These are phyloP conservation scores for Physella acuta DNA, from an alignment of 1,140 invertebrate genomes.

Conservation along the genomic window DNA sequence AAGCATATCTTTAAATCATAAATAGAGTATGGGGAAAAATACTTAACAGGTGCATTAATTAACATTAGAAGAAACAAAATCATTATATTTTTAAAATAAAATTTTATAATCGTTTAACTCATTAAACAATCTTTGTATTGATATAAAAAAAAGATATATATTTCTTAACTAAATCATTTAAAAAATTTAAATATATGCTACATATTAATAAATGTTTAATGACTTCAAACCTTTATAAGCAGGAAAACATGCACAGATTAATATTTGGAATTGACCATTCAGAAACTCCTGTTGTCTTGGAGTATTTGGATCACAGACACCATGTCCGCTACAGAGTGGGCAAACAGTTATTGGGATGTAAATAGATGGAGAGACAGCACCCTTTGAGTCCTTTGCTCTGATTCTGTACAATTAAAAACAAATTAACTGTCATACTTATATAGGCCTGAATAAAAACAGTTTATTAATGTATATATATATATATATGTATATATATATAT, in stretches of 20 bases:
- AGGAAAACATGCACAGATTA: constrained; percentile 22
- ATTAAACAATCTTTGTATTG: too few species aligned
- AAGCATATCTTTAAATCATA: too few species aligned
- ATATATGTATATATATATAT: too few species aligned
- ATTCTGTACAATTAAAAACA: constrained; percentile 25
- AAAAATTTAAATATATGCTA: too few species aligned
- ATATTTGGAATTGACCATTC: constrained; percentile 1
- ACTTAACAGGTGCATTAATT: too few species aligned
- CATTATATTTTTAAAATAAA: neutral
- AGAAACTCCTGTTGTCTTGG: neutral
- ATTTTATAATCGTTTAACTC: neutral
- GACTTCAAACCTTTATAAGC: constrained; percentile 16
- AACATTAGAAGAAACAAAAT: neutral
- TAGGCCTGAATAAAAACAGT: neutral
- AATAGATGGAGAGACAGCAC: constrained; percentile 14
- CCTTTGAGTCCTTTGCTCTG: constrained; percentile 9
- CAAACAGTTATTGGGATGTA: constrained; percentile 21
- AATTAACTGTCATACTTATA: neutral
- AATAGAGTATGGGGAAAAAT: too few species aligned
- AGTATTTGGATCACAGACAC: constrained; percentile 22
- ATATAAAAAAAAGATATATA: too few species aligned
- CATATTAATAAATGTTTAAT: too few species aligned
- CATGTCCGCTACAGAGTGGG: constrained; percentile 28
- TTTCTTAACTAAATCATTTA: too few species aligned
- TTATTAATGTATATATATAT: too few species aligned